Evolutionary conservation across 2,113 vertebrate species (phyloP).

Genomic region (Haliaeetus leucogaster): DNA sequence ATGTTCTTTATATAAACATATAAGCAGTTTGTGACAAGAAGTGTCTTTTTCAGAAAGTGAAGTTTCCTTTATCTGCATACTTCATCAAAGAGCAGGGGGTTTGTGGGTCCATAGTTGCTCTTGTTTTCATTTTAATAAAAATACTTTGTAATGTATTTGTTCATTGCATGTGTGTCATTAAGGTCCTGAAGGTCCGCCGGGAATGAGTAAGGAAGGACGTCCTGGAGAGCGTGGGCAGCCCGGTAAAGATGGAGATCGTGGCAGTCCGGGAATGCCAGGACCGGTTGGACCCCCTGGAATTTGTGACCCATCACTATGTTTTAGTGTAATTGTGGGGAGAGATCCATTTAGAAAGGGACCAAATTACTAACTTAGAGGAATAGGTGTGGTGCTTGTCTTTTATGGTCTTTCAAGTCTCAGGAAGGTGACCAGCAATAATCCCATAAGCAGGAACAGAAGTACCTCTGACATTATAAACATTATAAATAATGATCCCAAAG

Average conservation of each 20-base stretch:
- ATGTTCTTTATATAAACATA: neutral
- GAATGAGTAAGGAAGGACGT: slow-evolving; percentile 83
- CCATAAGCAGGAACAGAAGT: slow-evolving; percentile 75
- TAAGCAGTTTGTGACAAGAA: neutral
- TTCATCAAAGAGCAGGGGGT: neutral
- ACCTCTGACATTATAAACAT: slow-evolving; percentile 71
- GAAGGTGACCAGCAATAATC: slow-evolving; percentile 84
- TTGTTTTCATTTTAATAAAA: neutral
- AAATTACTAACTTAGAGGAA: slow-evolving; percentile 83
- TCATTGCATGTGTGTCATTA: neutral
- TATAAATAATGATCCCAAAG: slow-evolving; percentile 15
- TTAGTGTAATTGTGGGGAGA: slow-evolving; percentile 85
- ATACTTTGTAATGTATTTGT: neutral
- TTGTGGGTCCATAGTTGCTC: neutral
- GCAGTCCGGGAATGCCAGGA: slow-evolving; percentile 84
- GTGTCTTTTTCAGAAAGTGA: neutral
- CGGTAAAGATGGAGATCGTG: slow-evolving; percentile 84
- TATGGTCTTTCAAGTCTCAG: slow-evolving; percentile 86
- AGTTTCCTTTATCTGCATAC: neutral
- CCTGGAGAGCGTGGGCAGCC: slow-evolving; percentile 84
- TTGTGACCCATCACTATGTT: slow-evolving; percentile 91
- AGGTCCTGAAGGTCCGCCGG: slow-evolving; percentile 88
- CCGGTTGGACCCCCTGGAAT: slow-evolving; percentile 85
- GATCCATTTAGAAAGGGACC: slow-evolving; percentile 94
- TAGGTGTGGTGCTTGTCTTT: slow-evolving; percentile 75